phyloP scores from a whole-genome alignment of 1,140 invertebrate genomes.

The Papilio dardanus region DNA sequence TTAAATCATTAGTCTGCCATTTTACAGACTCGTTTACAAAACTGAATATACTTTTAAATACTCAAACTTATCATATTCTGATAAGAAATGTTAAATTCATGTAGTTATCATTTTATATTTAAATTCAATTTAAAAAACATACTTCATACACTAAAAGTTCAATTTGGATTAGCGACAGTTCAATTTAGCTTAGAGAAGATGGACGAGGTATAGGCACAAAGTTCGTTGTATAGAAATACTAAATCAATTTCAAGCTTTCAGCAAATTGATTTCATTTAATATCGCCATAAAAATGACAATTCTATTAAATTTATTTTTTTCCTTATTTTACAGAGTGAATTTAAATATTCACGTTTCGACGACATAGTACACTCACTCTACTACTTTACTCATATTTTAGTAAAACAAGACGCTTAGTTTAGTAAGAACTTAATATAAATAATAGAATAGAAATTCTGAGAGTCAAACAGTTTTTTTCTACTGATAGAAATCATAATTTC shows the following conservation, averaged over 20 bases:
- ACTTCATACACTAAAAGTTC: slow-evolving; percentile 36
- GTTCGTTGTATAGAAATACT: slow-evolving; percentile 33
- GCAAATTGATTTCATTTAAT: slow-evolving; percentile 20
- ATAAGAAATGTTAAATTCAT: background rate
- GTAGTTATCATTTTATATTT: background rate
- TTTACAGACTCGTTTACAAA: background rate
- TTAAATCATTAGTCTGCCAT: too few species aligned
- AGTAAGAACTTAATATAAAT: too few species aligned
- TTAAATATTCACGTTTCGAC: background rate
- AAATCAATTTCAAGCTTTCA: slow-evolving; percentile 16
- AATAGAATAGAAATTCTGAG: too few species aligned
- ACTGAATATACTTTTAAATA: background rate
- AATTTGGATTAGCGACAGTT: slow-evolving; percentile 38
- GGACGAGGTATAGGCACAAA: slow-evolving; percentile 32
- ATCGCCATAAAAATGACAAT: slow-evolving; percentile 4
- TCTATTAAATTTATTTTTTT: background rate
- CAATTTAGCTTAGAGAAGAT: slow-evolving; percentile 35
- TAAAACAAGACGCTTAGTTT: too few species aligned
- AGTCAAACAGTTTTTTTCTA: too few species aligned
- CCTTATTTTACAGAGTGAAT: background rate
- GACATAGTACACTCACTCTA: background rate
- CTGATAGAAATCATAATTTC: too few species aligned
- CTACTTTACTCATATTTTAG: too few species aligned
- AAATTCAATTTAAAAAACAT: slow-evolving; percentile 25
- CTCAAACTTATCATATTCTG: background rate